These are phyloP conservation scores for Mus minutoides DNA, from an alignment of 2,797 vertebrate species.

Conservation along the genomic window DNA sequence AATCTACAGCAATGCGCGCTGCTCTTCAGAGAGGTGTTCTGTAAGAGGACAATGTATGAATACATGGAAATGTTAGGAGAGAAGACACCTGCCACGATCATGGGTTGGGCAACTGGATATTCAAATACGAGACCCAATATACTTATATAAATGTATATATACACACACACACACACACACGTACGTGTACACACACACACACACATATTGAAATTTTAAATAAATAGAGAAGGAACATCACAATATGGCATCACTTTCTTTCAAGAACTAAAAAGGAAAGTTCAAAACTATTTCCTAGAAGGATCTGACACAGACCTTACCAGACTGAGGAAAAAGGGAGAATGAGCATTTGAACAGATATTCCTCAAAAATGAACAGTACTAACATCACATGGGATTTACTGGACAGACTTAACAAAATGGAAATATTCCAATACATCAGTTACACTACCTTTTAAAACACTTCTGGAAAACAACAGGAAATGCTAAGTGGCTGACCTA, in stretches of 20 bases:
- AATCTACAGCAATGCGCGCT: not conserved
- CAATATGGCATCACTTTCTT: slow-evolving; percentile 52
- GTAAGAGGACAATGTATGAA: slow-evolving; percentile 35
- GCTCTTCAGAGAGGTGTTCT: slow-evolving; percentile 27
- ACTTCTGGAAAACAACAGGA: slow-evolving; percentile 24
- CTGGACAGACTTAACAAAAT: not conserved
- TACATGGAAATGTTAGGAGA: not conserved
- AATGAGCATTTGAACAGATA: not conserved
- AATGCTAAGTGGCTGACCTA: not conserved
- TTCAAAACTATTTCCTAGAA: slow-evolving; percentile 28
- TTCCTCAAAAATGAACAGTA: slow-evolving; percentile 1
- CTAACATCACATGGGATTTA: not conserved
- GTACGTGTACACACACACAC: not conserved
- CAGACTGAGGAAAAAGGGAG: not conserved
- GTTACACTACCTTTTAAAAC: not conserved
- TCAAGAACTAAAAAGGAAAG: slow-evolving; percentile 24
- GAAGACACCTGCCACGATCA: slow-evolving; percentile 32
- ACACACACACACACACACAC: not conserved
- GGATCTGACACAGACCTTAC: not conserved
- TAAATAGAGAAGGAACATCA: slow-evolving; percentile 38
- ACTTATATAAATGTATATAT: not conserved
- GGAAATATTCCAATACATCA: not conserved
- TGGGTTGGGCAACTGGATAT: not conserved
- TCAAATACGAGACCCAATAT: slow-evolving; percentile 13
- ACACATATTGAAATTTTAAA: slow-evolving; percentile 18